Percentiles rank a stretch among this genome's conserved stretches.
Conservation (phyloP, 2,113 vertebrate species). For the Ardeotis arabs region DNA sequence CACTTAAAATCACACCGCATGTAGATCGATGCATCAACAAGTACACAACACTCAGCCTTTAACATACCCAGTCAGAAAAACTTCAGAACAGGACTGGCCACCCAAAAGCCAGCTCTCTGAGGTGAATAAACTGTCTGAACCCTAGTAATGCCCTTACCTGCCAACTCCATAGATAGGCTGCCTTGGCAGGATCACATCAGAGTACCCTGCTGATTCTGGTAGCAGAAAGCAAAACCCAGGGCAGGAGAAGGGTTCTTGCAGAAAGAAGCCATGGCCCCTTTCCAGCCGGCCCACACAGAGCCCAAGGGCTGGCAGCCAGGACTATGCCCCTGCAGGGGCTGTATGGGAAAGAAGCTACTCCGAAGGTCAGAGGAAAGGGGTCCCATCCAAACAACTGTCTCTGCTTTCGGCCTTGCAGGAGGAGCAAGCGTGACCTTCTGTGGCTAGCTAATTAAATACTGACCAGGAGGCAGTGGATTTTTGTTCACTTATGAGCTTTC, state of each 20-base stretch:
- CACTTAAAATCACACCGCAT: not conserved
- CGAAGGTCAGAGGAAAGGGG: not conserved
- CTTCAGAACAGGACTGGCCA: not conserved
- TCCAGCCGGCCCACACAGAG: fast-evolving
- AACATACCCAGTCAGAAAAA: not conserved
- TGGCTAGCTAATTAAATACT: not conserved
- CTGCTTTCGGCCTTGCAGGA: not conserved
- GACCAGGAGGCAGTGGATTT: fast-evolving
- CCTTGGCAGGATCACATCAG: not conserved
- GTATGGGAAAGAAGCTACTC: not conserved
- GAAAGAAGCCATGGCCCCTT: fast-evolving
- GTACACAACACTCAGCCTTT: not conserved
- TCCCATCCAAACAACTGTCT: not conserved
- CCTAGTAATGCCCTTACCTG: not conserved
- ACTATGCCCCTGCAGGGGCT: fast-evolving
- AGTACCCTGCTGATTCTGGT: not conserved
- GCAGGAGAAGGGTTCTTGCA: not conserved
- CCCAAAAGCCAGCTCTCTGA: not conserved
- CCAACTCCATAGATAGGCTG: not conserved
- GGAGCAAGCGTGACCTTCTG: not conserved
- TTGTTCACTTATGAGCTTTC: not conserved
- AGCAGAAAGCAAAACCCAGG: not conserved
- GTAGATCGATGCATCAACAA: not conserved
- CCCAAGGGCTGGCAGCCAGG: not conserved
- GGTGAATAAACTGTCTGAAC: not conserved